These are phyloP conservation scores for Stegostoma tigrinum DNA, from an alignment of 2,113 vertebrate genomes.

Conservation along the genomic window DNA sequence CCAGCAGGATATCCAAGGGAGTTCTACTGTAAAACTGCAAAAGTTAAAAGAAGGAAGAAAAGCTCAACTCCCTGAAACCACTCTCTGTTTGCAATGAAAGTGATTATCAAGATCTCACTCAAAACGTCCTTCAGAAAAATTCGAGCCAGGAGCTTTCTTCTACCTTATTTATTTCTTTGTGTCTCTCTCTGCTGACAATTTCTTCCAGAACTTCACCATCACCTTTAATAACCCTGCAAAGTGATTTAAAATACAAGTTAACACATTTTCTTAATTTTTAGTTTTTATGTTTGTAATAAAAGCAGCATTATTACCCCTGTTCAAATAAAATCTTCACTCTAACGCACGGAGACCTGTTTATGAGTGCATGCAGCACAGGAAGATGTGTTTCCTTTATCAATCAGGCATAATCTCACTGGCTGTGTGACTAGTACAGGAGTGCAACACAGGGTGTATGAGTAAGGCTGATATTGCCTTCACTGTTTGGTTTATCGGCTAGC, in stretches of 20 bases:
- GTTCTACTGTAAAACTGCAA: not conserved
- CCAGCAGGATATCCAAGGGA: not conserved
- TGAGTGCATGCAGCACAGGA: not conserved
- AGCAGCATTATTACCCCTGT: not conserved
- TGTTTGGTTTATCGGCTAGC: not conserved
- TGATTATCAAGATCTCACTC: not conserved
- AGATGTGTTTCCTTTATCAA: not conserved
- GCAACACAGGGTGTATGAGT: not conserved
- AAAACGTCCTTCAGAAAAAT: not conserved
- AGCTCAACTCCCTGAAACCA: not conserved
- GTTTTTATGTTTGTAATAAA: not conserved
- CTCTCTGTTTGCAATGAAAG: not conserved
- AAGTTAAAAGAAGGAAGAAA: not conserved
- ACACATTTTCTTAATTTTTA: not conserved
- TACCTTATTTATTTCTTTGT: constrained; percentile 95
- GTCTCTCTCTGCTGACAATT: constrained; percentile 82
- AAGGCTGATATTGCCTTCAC: not conserved
- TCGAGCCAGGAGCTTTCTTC: not conserved
- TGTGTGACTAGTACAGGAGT: not conserved
- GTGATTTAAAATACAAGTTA: not conserved
- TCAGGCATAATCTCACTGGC: not conserved
- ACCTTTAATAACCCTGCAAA: constrained; percentile 79
- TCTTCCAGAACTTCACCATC: constrained; percentile 93
- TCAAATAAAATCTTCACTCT: not conserved
- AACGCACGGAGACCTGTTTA: not conserved